Conservation (phyloP, 2,888 invertebrate species). For the Eilema depressum region DNA sequence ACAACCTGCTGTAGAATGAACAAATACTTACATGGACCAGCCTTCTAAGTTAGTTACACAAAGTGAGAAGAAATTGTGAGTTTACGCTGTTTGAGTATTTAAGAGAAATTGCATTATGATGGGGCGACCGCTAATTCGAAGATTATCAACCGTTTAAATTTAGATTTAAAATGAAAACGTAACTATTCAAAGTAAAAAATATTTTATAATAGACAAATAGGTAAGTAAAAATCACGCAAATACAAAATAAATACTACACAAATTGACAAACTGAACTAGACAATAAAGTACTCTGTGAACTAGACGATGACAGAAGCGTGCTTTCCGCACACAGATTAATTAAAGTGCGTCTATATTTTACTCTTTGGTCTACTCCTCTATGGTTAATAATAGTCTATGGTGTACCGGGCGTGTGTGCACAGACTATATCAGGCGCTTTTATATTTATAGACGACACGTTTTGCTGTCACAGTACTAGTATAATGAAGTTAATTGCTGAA, state of each 20-base stretch:
- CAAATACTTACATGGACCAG: conserved; percentile 18
- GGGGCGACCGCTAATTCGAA: too few species aligned
- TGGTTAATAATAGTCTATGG: too few species aligned
- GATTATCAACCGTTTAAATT: neutral
- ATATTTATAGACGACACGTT: neutral
- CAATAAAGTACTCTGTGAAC: too few species aligned
- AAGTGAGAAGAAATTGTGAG: neutral
- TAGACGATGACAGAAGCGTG: conserved; percentile 2
- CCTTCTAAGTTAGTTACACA: neutral
- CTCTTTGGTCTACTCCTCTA: neutral
- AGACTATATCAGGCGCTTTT: neutral
- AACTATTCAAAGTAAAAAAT: neutral
- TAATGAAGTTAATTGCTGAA: neutral
- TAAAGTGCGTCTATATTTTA: neutral
- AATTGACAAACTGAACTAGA: conserved; percentile 18
- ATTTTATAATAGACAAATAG: neutral
- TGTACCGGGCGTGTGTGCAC: neutral
- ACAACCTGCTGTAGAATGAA: neutral
- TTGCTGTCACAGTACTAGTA: too few species aligned
- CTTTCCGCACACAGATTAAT: neutral
- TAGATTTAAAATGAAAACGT: neutral
- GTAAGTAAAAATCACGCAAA: neutral
- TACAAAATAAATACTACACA: conserved; percentile 24
- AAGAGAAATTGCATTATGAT: neutral
- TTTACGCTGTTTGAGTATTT: neutral